Evolutionary conservation across 2,113 vertebrate genomes (phyloP).

Genomic region (Rousettus leschenaultii): DNA sequence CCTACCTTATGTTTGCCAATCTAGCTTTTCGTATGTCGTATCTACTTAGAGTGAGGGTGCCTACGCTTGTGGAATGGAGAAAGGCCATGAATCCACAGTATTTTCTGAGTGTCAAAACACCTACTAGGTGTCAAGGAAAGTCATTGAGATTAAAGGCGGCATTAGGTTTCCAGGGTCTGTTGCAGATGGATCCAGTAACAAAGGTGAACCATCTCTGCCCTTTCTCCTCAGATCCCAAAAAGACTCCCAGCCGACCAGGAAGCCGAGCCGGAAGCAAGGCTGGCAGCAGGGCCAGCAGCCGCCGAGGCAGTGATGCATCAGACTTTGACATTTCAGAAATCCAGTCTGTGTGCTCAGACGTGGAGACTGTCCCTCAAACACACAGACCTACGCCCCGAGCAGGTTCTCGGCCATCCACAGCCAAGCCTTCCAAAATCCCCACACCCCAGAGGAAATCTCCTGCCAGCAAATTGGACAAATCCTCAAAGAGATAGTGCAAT

Average conservation of each 20-base stretch:
- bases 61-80: background rate
- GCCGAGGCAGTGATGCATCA: constrained; percentile 95
- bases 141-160: background rate
- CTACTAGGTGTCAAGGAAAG: background rate
- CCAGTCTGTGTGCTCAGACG: constrained; percentile 95
- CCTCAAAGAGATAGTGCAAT: constrained; percentile 95
- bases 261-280: constrained; percentile 93
- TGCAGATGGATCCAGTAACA: rapidly evolving
- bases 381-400: constrained; percentile 87
- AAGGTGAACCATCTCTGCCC: background rate
- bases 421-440: constrained; percentile 97
- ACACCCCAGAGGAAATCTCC: constrained; percentile 92
- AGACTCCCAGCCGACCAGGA: constrained; percentile 89
- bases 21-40: background rate
- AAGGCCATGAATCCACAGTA: background rate
- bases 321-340: constrained; percentile 99
- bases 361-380: constrained; percentile 89
- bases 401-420: constrained; percentile 86
- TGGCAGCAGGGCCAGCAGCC: constrained; percentile 96
- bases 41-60: background rate
- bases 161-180: background rate
- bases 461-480: constrained; percentile 92
- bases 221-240: constrained; percentile 84
- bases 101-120: background rate
- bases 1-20: background rate